phyloP scores from a whole-genome alignment of 2,113 vertebrate genomes.

The Lepisosteus oculatus region DNA sequence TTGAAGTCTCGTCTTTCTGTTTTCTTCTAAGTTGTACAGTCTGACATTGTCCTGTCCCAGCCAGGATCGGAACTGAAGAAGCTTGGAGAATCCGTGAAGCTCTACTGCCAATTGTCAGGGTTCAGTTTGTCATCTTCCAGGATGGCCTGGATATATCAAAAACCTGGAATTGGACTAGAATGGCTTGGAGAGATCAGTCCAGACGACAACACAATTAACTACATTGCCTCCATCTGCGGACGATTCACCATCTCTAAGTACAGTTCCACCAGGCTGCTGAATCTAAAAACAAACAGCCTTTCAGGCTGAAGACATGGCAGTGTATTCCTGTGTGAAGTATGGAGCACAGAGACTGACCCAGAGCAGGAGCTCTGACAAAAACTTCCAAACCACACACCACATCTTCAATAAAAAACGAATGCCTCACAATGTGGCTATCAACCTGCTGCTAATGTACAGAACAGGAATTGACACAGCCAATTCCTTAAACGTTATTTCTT shows the following conservation, averaged over 20 bases:
- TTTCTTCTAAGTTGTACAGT: neutral
- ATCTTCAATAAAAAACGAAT: too few species aligned
- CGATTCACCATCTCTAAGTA: conserved; percentile 18
- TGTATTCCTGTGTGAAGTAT: conserved; percentile 22
- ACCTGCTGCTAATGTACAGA: too few species aligned
- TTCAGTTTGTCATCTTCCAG: neutral
- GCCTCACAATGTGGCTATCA: too few species aligned
- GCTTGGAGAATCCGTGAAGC: neutral
- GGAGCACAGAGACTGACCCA: neutral
- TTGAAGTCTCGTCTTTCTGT: neutral
- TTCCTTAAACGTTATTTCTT: too few species aligned
- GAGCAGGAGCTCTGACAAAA: neutral
- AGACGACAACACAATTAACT: neutral
- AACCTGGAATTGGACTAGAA: neutral
- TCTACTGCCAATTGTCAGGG: neutral
- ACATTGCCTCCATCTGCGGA: conserved; percentile 3
- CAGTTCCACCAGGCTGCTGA: conserved; percentile 2
- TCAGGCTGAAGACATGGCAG: conserved; percentile 14
- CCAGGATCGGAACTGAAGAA: neutral
- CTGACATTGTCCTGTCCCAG: neutral
- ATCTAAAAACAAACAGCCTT: conserved; percentile 18
- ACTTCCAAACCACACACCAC: too few species aligned
- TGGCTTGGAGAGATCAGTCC: neutral
- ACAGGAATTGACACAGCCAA: too few species aligned
- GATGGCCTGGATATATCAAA: neutral